Percentiles rank a stretch among this genome's conserved stretches.
These are phyloP conservation scores for Pelmatolapia mariae DNA, from an alignment of 2,113 vertebrate species.

Conservation along the genomic window DNA sequence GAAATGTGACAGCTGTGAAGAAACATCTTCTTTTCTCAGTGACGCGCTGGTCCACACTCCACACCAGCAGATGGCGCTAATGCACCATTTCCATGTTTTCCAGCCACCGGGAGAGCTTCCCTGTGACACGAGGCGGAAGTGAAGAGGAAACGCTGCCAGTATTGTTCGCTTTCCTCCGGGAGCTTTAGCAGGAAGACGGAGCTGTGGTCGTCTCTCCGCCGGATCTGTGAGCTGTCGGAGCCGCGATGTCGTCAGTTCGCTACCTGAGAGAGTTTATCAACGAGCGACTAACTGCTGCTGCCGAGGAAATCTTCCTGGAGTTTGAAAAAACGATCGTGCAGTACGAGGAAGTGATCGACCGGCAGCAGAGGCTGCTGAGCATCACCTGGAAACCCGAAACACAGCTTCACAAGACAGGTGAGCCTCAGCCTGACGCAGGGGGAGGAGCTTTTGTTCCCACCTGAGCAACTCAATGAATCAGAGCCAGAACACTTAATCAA, in stretches of 20 bases:
- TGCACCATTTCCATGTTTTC: neutral
- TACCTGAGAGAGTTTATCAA: neutral
- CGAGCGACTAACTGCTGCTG: neutral
- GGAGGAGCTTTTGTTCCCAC: neutral
- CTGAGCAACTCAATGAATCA: neutral
- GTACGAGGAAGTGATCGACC: neutral
- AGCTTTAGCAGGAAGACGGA: neutral
- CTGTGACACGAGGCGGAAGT: neutral
- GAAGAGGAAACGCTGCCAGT: neutral
- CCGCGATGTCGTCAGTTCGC: neutral
- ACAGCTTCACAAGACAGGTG: neutral
- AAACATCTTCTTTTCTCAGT: rapidly evolving
- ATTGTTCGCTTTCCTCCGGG: neutral
- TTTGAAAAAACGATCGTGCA: neutral
- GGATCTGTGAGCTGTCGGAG: neutral
- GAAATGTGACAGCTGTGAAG: neutral
- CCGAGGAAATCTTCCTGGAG: neutral
- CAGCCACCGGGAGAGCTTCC: neutral
- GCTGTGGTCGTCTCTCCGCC: neutral
- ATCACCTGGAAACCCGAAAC: neutral
- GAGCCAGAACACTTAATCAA: neutral
- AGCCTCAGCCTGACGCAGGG: neutral
- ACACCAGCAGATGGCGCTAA: neutral
- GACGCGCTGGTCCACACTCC: neutral
- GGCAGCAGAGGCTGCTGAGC: neutral